phyloP scores from a whole-genome alignment of 2,888 invertebrate genomes.

The Drosophila buzzatii region DNA sequence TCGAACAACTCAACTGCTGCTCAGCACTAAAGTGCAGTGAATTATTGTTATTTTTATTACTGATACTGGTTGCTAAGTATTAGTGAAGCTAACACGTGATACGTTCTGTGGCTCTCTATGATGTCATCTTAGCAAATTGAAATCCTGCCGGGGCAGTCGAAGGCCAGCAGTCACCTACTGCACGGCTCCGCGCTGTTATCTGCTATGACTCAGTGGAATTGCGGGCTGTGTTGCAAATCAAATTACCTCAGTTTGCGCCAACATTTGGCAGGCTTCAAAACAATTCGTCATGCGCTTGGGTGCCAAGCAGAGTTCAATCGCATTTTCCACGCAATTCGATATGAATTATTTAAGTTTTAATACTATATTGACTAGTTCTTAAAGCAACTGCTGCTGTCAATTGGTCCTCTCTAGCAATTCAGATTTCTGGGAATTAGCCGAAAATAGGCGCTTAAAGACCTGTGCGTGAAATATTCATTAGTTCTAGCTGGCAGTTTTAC shows the following conservation, averaged over 20 bases:
- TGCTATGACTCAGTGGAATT: slow-evolving; percentile 48
- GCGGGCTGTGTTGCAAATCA: slow-evolving; percentile 45
- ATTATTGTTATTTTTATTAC: no score
- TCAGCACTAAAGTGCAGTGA: slow-evolving; percentile 15
- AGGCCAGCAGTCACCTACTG: not conserved
- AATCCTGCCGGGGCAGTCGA: slow-evolving; percentile 34
- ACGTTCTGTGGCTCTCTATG: slow-evolving; percentile 26
- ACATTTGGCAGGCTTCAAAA: slow-evolving; percentile 51
- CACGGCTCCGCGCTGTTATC: slow-evolving; percentile 5
- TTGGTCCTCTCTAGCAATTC: not conserved
- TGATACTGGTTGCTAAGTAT: not conserved
- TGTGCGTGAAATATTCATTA: not conserved
- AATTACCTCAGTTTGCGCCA: slow-evolving; percentile 42
- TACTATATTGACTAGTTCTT: not conserved
- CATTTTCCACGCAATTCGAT: slow-evolving; percentile 19
- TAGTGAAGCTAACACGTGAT: not conserved
- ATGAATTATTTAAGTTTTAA: not conserved
- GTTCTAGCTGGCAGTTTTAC: not conserved
- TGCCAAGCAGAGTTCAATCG: slow-evolving; percentile 28
- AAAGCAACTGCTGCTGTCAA: not conserved
- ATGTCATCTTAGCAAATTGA: slow-evolving; percentile 59
- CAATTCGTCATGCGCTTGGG: slow-evolving; percentile 15
- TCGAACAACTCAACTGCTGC: slow-evolving; percentile 29
- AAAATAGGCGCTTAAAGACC: not conserved
- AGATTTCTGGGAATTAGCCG: not conserved